Evolutionary conservation across 2,888 invertebrate genomes (phyloP).

Genomic region (Acleris laterana): DNA sequence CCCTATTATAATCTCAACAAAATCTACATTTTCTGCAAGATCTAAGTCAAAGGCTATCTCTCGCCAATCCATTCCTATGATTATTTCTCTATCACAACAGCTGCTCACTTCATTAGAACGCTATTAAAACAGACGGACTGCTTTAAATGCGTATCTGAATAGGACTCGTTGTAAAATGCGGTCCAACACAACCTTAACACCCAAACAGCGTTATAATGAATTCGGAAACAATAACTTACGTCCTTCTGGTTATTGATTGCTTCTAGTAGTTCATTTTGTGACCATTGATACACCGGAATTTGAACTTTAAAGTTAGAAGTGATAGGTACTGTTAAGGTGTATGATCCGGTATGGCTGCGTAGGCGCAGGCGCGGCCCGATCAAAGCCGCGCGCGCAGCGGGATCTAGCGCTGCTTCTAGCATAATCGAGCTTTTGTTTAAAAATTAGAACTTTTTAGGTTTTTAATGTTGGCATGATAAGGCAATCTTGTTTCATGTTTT

Average conservation of each 20-base stretch:
- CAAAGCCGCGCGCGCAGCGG: constrained; percentile 53
- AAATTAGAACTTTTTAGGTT: constrained; percentile 34
- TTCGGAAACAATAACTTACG: constrained; percentile 20
- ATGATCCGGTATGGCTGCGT: constrained; percentile 49
- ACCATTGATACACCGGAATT: background rate
- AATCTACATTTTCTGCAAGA: too few species aligned
- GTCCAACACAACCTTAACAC: constrained; percentile 3
- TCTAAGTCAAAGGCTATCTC: too few species aligned
- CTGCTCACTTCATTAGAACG: too few species aligned
- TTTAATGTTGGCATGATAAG: constrained; percentile 9
- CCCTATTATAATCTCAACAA: too few species aligned
- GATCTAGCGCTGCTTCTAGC: constrained; percentile 43
- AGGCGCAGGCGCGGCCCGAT: constrained; percentile 56
- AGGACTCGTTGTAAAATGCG: constrained; percentile 15
- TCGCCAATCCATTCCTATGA: too few species aligned
- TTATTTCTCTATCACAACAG: too few species aligned
- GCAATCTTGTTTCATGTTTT: constrained; percentile 10
- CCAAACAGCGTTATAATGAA: constrained; percentile 10
- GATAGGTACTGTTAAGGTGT: background rate
- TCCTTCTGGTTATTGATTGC: constrained; percentile 10
- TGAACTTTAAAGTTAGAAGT: background rate
- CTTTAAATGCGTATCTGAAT: constrained; percentile 14
- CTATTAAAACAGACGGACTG: too few species aligned
- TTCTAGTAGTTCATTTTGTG: background rate
- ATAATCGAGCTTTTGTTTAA: constrained; percentile 47